Base-by-base conservation (phyloP, 2,797 vertebrate genomes). In the Pyrocephalus nanus region DNA sequence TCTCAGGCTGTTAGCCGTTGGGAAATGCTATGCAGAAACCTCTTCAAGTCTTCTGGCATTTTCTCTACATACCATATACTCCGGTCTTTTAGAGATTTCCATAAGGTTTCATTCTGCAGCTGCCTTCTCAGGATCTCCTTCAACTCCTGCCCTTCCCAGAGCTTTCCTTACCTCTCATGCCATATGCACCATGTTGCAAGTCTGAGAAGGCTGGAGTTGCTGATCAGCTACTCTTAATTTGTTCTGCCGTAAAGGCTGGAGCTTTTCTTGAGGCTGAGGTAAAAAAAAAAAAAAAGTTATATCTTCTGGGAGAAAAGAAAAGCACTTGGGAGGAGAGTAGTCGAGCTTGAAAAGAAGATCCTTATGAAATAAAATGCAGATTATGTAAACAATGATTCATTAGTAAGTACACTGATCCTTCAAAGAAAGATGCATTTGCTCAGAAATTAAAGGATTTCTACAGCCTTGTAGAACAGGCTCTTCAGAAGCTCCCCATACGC, bases 41-140 rank as follows among this genome's bases (percentile, higher is more conserved):
- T 95, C 55, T 78, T 87, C 65, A 86, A 88, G 93, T 90, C 65
- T 76, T 79, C 29, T 86, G 93, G 73, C 80, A 86, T 95, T 79
- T 92, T 47, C 77, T 95, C 95, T 75, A 45, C 76, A 67, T 92
- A 75, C 57, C 27, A 16, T 72, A 3, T 93, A 61, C 77, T 75
- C 54, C 6, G 2, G 22, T 60, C 80, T 79, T 86, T 62, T 62
- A 60, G 88, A 73, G 83, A 61, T 94, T 92, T 78, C 9, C 1
- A 5, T 85, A 89, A 84, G 20, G 57, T 89, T 93, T 94, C 43
- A 36, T 91, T 93, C 70, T 92, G 60, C 88, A 96, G 81, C 67
- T 94, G 84, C 71, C 57, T 86, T 90, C 60, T 89, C 85, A 76
- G 83, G 92, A 93, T 93, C 48, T 75, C 26, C 54, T 74, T 92